Evolutionary conservation across 2,888 invertebrate species (phyloP), one percentile per base, ranked within the genome.

Genomic region (Aspidapion aeneum): DNA sequence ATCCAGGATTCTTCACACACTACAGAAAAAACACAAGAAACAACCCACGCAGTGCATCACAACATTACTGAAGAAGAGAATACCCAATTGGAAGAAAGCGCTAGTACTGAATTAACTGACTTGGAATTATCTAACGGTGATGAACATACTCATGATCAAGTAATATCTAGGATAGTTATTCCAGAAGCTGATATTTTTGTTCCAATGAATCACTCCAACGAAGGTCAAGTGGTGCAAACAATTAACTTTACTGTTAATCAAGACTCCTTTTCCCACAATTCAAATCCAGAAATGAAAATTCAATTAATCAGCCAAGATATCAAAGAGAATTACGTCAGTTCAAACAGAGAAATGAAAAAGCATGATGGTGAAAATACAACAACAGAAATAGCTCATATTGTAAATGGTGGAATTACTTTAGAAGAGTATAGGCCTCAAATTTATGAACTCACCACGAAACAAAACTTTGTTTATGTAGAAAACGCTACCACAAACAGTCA

Each of bases 121-220:
- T 18, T 22, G 35, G 17, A 17, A 35, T 7, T 17, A 22, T 48
- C 35, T 1, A 7, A 21, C 1, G 58, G 58, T 51, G 21, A 58
- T 51, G 35, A 17, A 20, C n/a, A 35, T 22, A 3, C 12, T 35
- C 35, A 35, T 12, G 20, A 51, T 12, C 35, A 35, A 18, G 58
- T 21, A 49, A 54, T 58, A 51, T 35, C 65, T 7, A 67, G 65
- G 52, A 60, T 70, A 50, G 57, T 69, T 18, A 65, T 66, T 35
- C 67, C 69, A 16, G 67, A 66, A 58, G 68, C 71, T 17, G 69
- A 70, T 55, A 63, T 69, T 1, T 52, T 62, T 19, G 65, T 69
- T 1, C 64, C 68, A 48, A 61, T 35, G 16, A 9, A 54, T 35
- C 35, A 21, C 5, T 1, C 51, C 20, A 1, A 16, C 49, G 62